phyloP scores from a whole-genome alignment of 2,888 invertebrate species.

The Gymnocheta viridis region DNA sequence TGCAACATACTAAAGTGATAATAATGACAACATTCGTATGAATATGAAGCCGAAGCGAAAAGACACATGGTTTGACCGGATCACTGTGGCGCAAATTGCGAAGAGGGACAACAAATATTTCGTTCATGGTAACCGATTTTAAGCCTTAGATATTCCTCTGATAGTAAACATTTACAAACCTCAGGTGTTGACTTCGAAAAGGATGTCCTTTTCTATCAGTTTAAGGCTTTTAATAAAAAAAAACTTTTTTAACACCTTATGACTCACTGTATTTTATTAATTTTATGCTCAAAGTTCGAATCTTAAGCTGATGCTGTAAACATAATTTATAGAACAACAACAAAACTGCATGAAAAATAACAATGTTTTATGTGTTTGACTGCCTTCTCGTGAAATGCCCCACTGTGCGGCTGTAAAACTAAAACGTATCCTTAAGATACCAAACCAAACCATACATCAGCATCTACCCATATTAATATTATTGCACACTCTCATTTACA shows the following conservation, averaged over 20 bases:
- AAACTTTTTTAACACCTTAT: too few species aligned
- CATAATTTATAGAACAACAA: too few species aligned
- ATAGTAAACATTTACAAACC: too few species aligned
- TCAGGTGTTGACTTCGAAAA: too few species aligned
- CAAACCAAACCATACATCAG: neutral
- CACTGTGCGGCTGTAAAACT: constrained; percentile 10
- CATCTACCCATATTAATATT: neutral
- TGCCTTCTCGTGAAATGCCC: neutral
- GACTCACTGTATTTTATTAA: too few species aligned
- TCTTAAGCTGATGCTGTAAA: too few species aligned
- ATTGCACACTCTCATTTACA: neutral
- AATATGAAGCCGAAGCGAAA: constrained; percentile 35
- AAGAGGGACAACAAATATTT: neutral
- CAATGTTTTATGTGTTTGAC: neutral
- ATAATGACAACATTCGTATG: constrained; percentile 62
- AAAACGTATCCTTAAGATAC: constrained; percentile 48
- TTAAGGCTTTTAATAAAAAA: too few species aligned
- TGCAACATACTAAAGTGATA: constrained; percentile 65
- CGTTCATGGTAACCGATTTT: neutral
- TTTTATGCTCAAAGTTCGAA: too few species aligned
- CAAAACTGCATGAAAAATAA: too few species aligned
- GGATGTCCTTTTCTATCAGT: too few species aligned
- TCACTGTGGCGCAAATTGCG: neutral
- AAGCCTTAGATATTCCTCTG: neutral
- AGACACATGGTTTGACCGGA: neutral